Evolutionary conservation across 2,797 vertebrate genomes (phyloP), one percentile per base, ranked within the genome.

Genomic region (Etheostoma perlongum): DNA sequence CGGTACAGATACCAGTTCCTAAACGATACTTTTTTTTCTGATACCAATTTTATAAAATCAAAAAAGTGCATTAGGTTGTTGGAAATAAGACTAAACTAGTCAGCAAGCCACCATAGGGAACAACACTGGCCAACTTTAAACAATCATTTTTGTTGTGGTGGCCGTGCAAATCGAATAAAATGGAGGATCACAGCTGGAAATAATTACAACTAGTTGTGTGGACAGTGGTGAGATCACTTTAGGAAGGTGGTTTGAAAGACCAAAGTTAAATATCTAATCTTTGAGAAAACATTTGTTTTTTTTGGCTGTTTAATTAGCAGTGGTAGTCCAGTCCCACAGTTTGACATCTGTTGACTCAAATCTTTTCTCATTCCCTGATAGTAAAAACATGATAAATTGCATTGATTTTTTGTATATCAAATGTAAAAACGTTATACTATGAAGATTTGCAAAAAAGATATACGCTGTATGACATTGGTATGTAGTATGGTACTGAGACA

Each of bases 161-260:
- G 9, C 2, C 27, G 13, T n/a, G 30, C 19, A 36, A 15, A 63
- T 6, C 6, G 7, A 53, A 63, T 68, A 5, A 72, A 53, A n/a
- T 19, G n/a, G 5, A 25, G 1, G 21, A 67, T 12, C n/a, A 23
- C 75, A 70, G 69, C 78, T 76, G 66, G 72, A 78, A 67, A 80
- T 67, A 70, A 67, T 67, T 58, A 1, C 63, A 72, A 58, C 9
- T 25, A 62, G 64, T 30, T 54, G 23, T 71, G 61, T 60, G 63
- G 59, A 60, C 4, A 60, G 53, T 40, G 33, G 54, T 67, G n/a
- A 76, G 33, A 36, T 51, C 30, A 52, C 11, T 75, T 73, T 36
- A 44, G 44, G 15, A 59, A 61, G 33, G 63, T 72, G 64, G 70
- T 53, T 65, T 53, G 25, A 12, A 62, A 65, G 47, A 66, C 51